Conservation (phyloP, 2,888 invertebrate species). For the Drosophila kambysellisi region DNA sequence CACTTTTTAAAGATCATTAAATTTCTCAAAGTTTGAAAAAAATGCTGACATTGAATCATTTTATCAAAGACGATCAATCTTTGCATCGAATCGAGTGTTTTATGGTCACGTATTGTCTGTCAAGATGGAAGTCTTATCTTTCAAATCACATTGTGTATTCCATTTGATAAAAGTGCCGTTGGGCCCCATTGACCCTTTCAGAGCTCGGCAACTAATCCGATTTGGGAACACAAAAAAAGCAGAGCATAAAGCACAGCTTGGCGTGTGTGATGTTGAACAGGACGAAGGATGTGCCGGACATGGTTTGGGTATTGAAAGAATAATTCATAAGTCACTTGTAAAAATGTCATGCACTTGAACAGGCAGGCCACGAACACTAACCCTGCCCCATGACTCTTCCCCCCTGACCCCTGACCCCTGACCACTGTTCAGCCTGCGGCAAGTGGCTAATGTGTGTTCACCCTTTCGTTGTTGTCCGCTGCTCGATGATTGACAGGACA, state of each 20-base stretch:
- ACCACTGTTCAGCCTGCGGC: slow-evolving; percentile 1
- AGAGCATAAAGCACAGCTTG: slow-evolving; percentile 44
- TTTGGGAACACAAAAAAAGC: slow-evolving; percentile 65
- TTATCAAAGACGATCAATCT: slow-evolving; percentile 7
- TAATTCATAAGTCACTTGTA: slow-evolving; percentile 82
- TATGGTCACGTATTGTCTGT: slow-evolving; percentile 63
- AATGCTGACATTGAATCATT: not conserved
- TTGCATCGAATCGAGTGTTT: slow-evolving; percentile 25
- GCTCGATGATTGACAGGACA: slow-evolving; percentile 72
- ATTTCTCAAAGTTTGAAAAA: not conserved
- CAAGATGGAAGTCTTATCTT: slow-evolving; percentile 44
- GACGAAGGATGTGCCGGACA: slow-evolving; percentile 24
- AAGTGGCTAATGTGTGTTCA: slow-evolving; percentile 64
- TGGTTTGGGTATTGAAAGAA: slow-evolving; percentile 63
- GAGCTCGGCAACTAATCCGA: slow-evolving; percentile 63
- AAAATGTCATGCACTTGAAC: slow-evolving; percentile 59
- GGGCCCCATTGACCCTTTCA: slow-evolving; percentile 70
- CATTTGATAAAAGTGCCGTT: slow-evolving; percentile 58
- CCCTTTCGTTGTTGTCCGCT: slow-evolving; percentile 61
- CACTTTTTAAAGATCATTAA: not conserved
- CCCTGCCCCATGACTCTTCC: not conserved
- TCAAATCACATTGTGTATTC: slow-evolving; percentile 65
- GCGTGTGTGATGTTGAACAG: slow-evolving; percentile 20
- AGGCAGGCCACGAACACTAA: slow-evolving; percentile 5
- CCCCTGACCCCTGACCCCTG: not conserved